Percentiles rank a stretch among this genome's conserved stretches.
These are phyloP conservation scores for Oophaga pumilio DNA, from an alignment of 2,113 vertebrate species.

Conservation along the genomic window DNA sequence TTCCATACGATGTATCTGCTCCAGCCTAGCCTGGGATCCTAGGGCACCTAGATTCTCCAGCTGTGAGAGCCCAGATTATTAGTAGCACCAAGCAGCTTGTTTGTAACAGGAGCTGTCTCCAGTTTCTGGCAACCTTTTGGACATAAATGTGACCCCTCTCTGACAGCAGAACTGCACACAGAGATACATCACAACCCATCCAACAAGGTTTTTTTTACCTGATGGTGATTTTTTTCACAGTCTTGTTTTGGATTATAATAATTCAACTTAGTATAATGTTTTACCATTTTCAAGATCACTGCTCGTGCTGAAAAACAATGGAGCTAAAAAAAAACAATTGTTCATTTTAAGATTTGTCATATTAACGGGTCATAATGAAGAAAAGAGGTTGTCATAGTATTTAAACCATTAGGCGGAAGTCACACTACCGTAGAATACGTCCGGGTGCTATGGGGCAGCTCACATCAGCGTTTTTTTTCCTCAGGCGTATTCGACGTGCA, in stretches of 20 bases:
- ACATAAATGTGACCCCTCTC: not conserved
- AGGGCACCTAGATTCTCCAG: conserved; percentile 16
- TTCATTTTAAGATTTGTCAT: too few relatives aligned
- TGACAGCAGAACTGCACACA: not conserved
- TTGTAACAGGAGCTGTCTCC: not conserved
- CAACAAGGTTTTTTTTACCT: not conserved
- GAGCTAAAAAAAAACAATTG: too few relatives aligned
- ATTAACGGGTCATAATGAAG: too few relatives aligned
- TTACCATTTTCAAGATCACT: not conserved
- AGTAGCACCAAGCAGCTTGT: not conserved
- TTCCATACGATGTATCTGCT: not conserved
- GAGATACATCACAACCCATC: not conserved
- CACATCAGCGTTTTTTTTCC: too few relatives aligned
- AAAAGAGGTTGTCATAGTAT: too few relatives aligned
- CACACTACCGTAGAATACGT: too few relatives aligned
- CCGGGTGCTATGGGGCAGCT: too few relatives aligned
- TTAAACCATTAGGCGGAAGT: too few relatives aligned
- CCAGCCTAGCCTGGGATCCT: conserved; percentile 53
- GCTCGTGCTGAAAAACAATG: not conserved
- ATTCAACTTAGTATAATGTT: too few relatives aligned
- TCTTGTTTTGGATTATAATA: not conserved
- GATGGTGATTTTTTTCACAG: not conserved
- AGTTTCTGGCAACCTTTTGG: not conserved
- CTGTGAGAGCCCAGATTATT: not conserved
- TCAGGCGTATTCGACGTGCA: too few relatives aligned